Percentiles rank a stretch among this genome's conserved stretches.
These are phyloP conservation scores for Argyra leucocephala DNA, from an alignment of 2,888 invertebrate genomes.

Conservation along the genomic window DNA sequence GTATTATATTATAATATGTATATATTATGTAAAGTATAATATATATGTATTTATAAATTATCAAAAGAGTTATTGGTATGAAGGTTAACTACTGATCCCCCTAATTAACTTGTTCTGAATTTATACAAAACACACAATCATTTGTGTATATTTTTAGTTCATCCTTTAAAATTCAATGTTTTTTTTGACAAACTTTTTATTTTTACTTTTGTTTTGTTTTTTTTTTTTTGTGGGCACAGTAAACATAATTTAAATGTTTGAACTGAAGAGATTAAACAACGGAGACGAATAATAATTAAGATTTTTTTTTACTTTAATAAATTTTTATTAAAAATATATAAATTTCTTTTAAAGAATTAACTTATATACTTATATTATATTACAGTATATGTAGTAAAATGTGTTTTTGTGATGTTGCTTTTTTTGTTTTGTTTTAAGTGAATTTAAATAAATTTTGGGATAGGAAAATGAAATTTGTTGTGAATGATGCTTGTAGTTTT, in stretches of 20 bases:
- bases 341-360: not conserved
- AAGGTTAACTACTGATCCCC: constrained; percentile 4
- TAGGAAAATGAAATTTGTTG: too few species aligned
- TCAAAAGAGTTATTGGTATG: not conserved
- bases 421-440: too few species aligned
- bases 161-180: not conserved
- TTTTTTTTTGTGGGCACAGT: constrained; percentile 4
- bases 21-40: not conserved
- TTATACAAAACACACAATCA: too few species aligned
- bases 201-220: not conserved
- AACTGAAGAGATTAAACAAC: not conserved
- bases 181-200: not conserved
- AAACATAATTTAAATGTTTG: constrained; percentile 4
- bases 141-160: not conserved
- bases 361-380: not conserved
- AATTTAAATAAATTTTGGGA: too few species aligned
- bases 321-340: not conserved
- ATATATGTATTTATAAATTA: not conserved
- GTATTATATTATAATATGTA: not conserved
- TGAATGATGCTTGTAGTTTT: too few species aligned
- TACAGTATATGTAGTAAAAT: too few species aligned
- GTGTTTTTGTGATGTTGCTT: too few species aligned
- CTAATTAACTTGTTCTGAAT: not conserved
- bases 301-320: not conserved
- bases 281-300: not conserved